A percentile compares a stretch with the other conserved stretches of the same genome.
phyloP scores from a whole-genome alignment of 1,140 invertebrate species.

The Rhopalosiphum padi region DNA sequence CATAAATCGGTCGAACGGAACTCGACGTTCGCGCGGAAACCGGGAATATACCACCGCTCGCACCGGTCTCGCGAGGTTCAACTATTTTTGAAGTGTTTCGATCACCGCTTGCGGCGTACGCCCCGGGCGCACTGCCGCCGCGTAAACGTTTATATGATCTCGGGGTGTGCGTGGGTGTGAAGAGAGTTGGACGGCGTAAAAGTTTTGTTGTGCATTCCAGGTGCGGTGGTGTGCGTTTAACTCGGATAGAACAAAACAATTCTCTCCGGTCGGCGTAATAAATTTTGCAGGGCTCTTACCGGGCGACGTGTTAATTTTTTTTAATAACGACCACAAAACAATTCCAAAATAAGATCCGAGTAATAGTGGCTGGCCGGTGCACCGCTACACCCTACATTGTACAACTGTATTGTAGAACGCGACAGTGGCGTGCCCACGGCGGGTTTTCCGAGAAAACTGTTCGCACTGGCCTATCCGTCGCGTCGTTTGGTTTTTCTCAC shows the following conservation, averaged over 20 bases:
- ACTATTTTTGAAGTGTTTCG: conserved; percentile 21
- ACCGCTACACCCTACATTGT: neutral
- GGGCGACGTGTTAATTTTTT: conserved; percentile 24
- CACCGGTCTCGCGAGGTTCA: neutral
- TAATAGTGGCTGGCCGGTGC: neutral
- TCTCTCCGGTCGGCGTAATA: neutral
- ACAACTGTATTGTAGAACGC: neutral
- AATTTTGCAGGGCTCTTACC: neutral
- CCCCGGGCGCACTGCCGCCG: neutral
- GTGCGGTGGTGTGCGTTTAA: neutral
- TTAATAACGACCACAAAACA: neutral
- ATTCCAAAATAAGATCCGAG: neutral
- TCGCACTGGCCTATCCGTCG: too few species aligned
- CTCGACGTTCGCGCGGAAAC: neutral
- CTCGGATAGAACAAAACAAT: neutral
- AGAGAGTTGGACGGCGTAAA: neutral
- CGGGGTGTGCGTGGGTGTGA: neutral
- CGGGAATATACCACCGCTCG: neutral
- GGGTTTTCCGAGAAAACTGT: neutral
- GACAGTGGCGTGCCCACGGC: rapidly evolving
- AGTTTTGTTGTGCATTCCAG: neutral
- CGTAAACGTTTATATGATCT: conserved; percentile 3
- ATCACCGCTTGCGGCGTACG: neutral
- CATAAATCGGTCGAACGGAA: neutral
- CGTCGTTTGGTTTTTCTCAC: neutral